phyloP scores from a whole-genome alignment of 2,113 vertebrate genomes.

The Miniopterus natalensis region DNA sequence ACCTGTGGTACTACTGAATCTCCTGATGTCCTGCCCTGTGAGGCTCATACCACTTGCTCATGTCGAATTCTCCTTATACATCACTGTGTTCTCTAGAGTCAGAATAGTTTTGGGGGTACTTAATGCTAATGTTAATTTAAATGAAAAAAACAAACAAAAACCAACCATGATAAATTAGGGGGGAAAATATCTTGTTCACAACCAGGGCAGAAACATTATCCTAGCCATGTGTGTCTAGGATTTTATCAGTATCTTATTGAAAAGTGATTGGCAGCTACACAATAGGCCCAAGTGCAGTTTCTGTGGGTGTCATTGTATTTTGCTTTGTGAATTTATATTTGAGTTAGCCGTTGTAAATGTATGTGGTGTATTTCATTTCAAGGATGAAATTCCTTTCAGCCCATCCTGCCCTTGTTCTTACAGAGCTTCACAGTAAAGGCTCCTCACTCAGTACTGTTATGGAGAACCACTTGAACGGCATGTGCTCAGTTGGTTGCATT shows the following conservation, averaged over 20 bases:
- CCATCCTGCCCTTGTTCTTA: neutral
- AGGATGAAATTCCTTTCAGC: neutral
- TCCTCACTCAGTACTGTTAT: neutral
- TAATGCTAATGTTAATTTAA: slow-evolving; percentile 34
- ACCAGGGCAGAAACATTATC: neutral
- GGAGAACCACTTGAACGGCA: neutral
- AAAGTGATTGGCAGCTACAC: neutral
- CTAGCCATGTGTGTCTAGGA: neutral
- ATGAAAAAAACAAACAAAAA: neutral
- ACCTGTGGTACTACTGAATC: neutral
- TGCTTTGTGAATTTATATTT: neutral
- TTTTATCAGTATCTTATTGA: slow-evolving; percentile 8
- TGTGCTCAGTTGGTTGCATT: neutral
- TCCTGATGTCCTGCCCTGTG: neutral
- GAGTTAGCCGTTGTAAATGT: neutral
- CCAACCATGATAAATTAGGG: neutral
- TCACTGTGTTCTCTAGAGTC: neutral
- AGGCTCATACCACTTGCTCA: neutral
- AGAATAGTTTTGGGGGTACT: neutral
- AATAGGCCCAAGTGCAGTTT: neutral
- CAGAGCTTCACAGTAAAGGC: neutral
- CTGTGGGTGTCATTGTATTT: neutral
- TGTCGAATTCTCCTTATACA: neutral
- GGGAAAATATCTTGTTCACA: neutral
- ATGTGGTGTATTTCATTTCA: neutral